Base-by-base conservation (phyloP, 1,140 invertebrate species). In the Metaphire vulgaris region DNA sequence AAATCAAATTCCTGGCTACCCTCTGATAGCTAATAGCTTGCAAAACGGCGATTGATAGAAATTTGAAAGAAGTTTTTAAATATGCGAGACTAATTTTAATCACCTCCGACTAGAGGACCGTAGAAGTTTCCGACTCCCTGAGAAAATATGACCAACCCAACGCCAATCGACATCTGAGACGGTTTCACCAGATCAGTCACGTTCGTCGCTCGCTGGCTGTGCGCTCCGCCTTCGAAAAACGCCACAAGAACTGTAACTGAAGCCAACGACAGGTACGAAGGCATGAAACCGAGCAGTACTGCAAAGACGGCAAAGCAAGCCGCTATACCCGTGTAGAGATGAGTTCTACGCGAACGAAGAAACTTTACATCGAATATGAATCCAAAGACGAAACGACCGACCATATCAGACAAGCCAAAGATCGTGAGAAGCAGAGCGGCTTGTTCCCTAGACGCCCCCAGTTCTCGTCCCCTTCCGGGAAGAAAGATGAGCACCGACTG, bases 201-300 rank as follows among this genome's bases (percentile, higher is more conserved):
- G 28, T 67, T 33, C 15, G 74, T 75, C 29, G 74, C 74, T 66
- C 74, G 67, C 74, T 75, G 74, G 26, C 74, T 68, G 65, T 75
- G 74, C 6, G 32, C 29, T 1, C 32, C 74, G 14, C 65, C 32
- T 32, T 75, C 74, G 16, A 66, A 68, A 26, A 75, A 26, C n/a
- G n/a, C 67, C 30, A 69, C 67, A 2, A 69, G 41, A 6, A 21
- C 41, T 12, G 41, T 56, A 56, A 56, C 41, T 6, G 21, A 6
- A 56, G 41, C 41, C 6, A 56, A 21, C 6, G 41, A 56, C 41
- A 56, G 41, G 21, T 56, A 56, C 6, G 41, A 56, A 6, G 41
- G 41, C 41, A 56, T 56, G 41, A 56, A 56, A 6, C 41, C 41
- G 6, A 56, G 41, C 6, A 56, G 41, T 6, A 56, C 41, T 6